phyloP scores from a whole-genome alignment of 2,797 vertebrate species.

The Spheniscus humboldti region DNA sequence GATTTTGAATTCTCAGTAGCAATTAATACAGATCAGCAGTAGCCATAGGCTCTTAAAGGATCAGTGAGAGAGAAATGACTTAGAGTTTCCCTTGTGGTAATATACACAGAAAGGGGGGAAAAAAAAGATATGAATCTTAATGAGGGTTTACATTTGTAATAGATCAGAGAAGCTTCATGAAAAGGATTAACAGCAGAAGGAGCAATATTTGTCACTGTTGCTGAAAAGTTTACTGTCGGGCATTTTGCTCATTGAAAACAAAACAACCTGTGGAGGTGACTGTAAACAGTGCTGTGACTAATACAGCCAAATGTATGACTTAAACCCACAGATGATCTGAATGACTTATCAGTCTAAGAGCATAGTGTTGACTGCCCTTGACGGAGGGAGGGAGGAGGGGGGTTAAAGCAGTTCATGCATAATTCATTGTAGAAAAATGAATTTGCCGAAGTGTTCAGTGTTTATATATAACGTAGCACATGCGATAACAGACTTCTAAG shows the following conservation, averaged over 20 bases:
- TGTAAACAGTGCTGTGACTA: background rate
- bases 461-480: background rate
- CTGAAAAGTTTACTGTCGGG: background rate
- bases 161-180: background rate
- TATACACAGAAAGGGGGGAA: background rate
- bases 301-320: background rate
- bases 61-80: slow-evolving; percentile 5
- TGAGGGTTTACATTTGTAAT: slow-evolving; percentile 2
- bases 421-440: slow-evolving; percentile 17
- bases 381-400: background rate
- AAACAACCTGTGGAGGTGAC: background rate
- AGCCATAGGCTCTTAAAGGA: slow-evolving; percentile 15
- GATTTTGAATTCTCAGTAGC: slow-evolving; percentile 42
- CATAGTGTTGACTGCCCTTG: background rate
- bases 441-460: background rate
- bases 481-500: background rate
- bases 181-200: background rate
- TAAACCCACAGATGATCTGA: background rate
- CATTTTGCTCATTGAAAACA: background rate
- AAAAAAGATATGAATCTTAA: background rate
- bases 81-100: background rate
- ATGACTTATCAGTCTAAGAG: background rate
- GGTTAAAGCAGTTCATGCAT: background rate
- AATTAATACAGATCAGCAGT: slow-evolving; percentile 45
- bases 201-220: background rate